Evolutionary conservation across 35 echinoderm and acorn worm genomes (phyloP), one percentile per base, ranked within the genome.

Genomic region (Acanthaster planci): DNA sequence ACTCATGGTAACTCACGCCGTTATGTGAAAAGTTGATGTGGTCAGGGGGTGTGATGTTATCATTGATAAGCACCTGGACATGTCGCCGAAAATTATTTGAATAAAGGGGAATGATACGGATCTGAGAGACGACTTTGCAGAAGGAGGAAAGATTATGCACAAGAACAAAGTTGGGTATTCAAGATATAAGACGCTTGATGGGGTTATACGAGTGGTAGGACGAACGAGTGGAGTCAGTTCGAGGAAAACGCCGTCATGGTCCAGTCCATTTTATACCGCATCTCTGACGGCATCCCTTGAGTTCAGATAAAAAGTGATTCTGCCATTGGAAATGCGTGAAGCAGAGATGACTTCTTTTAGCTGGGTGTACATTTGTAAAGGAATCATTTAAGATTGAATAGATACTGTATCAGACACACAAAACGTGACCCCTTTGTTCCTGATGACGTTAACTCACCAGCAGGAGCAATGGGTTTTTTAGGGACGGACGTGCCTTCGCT

Each of bases 341-440:
- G 58, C 58, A 64, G 58, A 64, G 21, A 64, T 19, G 19, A 67
- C 59, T 27, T 67, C 59, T n/a, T 67, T 67, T n/a, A 22, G 59
- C n/a, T 19, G 7, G 59, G 5, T 21, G 16, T 0, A 21, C 16
- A 67, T 0, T 67, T 1, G 6, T n/a, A 67, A 67, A 67, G 23
- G 59, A 14, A 22, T 67, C 59, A 10, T 67, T 14, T 22, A 67
- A 21, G 5, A 27, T 22, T 67, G 59, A 67, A 67, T 67, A 31
- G 59, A 31, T 14, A 67, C 30, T 1, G 16, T 67, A n/a, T 67
- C 59, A 67, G n/a, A 15, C 16, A n/a, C 59, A 27, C 30, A 21
- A n/a, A 22, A 67, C 9, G 59, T 8, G 2, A 22, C 59, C 1
- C 59, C 19, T 1, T 67, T 67, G 59, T 67, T 67, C 59, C 59